phyloP scores from a whole-genome alignment of 1,140 invertebrate genomes.

The Nasonia vitripennis region DNA sequence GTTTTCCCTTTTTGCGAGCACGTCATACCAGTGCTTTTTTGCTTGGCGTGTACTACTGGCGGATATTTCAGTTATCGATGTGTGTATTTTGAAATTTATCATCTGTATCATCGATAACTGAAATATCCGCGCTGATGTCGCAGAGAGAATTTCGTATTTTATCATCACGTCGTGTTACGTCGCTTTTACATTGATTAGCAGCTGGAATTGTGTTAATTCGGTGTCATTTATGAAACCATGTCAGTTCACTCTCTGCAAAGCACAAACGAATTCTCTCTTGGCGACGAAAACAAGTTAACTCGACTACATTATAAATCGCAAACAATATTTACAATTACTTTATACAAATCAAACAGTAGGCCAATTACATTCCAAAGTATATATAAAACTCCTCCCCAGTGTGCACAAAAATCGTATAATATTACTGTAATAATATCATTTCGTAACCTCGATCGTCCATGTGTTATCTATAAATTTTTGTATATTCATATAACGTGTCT shows the following conservation, averaged over 20 bases:
- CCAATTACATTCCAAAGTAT: conserved; percentile 11
- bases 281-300: conserved; percentile 28
- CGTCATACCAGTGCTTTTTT: too few relatives aligned
- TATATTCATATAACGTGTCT: not conserved
- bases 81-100: too few relatives aligned
- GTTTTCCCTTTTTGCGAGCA: too few relatives aligned
- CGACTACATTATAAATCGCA: not conserved
- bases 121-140: too few relatives aligned
- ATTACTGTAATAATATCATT: conserved; percentile 7
- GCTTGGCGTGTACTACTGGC: too few relatives aligned
- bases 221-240: too few relatives aligned
- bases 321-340: conserved; percentile 16
- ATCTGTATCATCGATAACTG: too few relatives aligned
- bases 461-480: not conserved
- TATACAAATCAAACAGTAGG: not conserved
- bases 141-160: too few relatives aligned
- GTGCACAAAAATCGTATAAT: conserved; percentile 50
- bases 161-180: too few relatives aligned
- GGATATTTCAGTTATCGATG: too few relatives aligned
- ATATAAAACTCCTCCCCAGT: conserved; percentile 47
- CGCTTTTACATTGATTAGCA: too few relatives aligned
- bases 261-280: conserved; percentile 6
- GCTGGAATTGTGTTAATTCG: too few relatives aligned
- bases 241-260: conserved; percentile 5
- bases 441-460: conserved; percentile 46